Base-by-base conservation (phyloP, 2,113 vertebrate genomes). In the Cyphomyrus discorhynchus region DNA sequence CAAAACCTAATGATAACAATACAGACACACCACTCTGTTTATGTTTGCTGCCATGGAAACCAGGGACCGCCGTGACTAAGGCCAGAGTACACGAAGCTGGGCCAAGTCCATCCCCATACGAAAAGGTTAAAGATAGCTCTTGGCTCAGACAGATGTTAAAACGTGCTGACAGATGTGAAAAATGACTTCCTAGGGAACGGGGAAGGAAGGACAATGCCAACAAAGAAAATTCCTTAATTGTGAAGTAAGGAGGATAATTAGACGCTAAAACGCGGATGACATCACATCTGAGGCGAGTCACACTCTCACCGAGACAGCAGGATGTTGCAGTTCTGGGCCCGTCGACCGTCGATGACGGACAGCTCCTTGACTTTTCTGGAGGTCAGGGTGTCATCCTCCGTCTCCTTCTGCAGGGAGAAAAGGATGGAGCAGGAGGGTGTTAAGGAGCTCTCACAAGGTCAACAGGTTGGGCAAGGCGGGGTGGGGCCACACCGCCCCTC, bases 301-400 rank as follows among this genome's bases (percentile, higher is more conserved):
- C 19, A 47, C n/a, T 89, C 91, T 42, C 95, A 99, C 98, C 98
- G 97, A 11, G 98, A 99, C 35, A 99, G 97, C 82, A 99, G 98
- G 94, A 99, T 99, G 93, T 99, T 99, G 95, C 98, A 99, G 85
- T 99, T 99, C 93, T 99, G 98, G 92, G 98, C 98, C 93, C 98
- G 96, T 19, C 98, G 97, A 39, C 98, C 98, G 0, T 99, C 98
- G 74, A 99, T 99, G 91, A 99, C 97, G 0, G 98, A 99, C 91
- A 99, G 96, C 93, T 99, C 98, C 95, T 98, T 99, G 93, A 99
- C 98, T 95, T 98, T 99, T 92, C 97, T 97, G 87, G 97, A 97
- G 94, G 96, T 96, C 93, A 98, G 93, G 0, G 96, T 95, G 94
- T 99, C 98, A 9, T 99, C 98, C 90, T 99, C 98, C 7, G 96